These are phyloP conservation scores for Capitulum mitella DNA, from an alignment of 2,888 invertebrate genomes.

Conservation along the genomic window DNA sequence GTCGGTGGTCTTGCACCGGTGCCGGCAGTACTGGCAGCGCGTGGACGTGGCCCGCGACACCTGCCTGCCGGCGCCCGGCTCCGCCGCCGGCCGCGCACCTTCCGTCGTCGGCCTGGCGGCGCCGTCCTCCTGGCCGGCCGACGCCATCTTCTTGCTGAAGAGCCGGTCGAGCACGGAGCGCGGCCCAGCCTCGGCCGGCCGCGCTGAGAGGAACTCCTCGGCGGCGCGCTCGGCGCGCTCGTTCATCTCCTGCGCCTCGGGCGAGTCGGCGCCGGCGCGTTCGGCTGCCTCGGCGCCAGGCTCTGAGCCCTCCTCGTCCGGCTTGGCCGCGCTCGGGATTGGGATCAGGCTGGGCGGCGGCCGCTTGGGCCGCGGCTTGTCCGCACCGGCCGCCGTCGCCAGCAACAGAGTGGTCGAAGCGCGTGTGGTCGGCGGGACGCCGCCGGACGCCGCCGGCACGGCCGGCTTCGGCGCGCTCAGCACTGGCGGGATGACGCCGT, in stretches of 20 bases:
- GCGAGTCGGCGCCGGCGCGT: background rate
- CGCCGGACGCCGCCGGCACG: background rate
- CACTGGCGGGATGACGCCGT: conserved; percentile 26
- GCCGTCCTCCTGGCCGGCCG: too few species aligned
- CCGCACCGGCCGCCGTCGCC: background rate
- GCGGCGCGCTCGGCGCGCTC: conserved; percentile 18
- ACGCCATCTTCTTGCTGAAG: conserved; percentile 10
- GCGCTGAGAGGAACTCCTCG: conserved; percentile 10
- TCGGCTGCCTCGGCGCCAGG: background rate
- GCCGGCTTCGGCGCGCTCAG: conserved; percentile 19
- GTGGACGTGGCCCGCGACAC: conserved; percentile 50
- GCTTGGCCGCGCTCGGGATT: background rate
- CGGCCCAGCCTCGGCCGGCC: background rate
- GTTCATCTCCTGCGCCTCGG: background rate
- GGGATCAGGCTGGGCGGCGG: conserved; percentile 26
- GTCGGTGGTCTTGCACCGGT: conserved; percentile 74
- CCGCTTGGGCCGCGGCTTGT: conserved; percentile 16
- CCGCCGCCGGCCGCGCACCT: background rate
- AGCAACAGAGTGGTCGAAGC: background rate
- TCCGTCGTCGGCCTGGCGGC: background rate
- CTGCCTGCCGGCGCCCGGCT: background rate
- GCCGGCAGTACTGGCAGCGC: conserved; percentile 76
- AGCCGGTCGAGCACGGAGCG: conserved; percentile 1
- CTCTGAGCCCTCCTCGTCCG: background rate
- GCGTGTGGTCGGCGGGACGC: background rate